These are phyloP conservation scores for Epinotia bilunana DNA, from an alignment of 2,888 invertebrate genomes.

Conservation along the genomic window DNA sequence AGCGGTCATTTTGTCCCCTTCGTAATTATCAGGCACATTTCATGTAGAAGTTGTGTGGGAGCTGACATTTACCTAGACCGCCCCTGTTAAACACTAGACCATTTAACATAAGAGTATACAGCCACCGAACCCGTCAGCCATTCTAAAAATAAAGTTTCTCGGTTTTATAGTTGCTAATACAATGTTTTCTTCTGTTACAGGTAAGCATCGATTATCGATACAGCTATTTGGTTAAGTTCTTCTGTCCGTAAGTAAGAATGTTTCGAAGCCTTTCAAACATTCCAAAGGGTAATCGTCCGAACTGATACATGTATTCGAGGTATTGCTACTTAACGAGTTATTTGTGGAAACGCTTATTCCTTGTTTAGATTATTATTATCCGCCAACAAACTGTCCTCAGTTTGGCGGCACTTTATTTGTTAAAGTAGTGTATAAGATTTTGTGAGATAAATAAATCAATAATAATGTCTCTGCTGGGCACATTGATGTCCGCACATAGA, in stretches of 20 bases:
- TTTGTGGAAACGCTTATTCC: no score
- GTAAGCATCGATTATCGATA: constrained; percentile 54
- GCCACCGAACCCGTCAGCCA: not conserved
- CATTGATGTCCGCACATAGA: constrained; percentile 24
- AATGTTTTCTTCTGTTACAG: constrained; percentile 57
- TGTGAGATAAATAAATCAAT: no score
- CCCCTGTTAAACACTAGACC: constrained; percentile 9
- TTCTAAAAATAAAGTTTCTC: constrained; percentile 29
- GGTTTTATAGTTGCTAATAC: constrained; percentile 44
- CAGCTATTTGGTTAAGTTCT: constrained; percentile 9
- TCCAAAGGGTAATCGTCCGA: constrained; percentile 7
- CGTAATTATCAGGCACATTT: constrained; percentile 63
- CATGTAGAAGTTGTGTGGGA: constrained; percentile 39
- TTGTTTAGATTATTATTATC: no score
- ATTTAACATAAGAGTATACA: not conserved
- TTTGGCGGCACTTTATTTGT: no score
- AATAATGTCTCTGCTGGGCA: not conserved
- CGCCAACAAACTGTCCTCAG: no score
- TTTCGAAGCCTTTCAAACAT: constrained; percentile 18
- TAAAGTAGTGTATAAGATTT: no score
- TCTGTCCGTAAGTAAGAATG: constrained; percentile 31
- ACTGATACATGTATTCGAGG: not conserved
- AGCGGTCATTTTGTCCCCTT: constrained; percentile 71
- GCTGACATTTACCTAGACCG: constrained; percentile 30
- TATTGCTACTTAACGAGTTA: no score